These are phyloP conservation scores for Charanyca ferruginea DNA, from an alignment of 2,888 invertebrate species.

Conservation along the genomic window DNA sequence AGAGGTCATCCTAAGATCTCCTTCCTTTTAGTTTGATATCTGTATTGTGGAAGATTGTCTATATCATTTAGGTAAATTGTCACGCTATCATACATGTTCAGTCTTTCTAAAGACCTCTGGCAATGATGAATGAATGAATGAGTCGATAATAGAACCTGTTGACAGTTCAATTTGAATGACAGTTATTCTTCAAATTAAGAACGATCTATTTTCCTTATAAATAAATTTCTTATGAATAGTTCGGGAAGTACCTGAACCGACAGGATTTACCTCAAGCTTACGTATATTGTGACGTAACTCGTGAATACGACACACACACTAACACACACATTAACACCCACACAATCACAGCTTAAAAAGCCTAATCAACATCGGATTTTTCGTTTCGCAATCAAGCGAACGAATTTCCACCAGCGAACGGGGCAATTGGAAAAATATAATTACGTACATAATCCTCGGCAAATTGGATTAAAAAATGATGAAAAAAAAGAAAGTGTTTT, in stretches of 20 bases:
- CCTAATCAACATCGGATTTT: constrained; percentile 88
- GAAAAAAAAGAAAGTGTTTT: constrained; percentile 90
- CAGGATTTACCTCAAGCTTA: constrained; percentile 22
- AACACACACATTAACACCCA: constrained; percentile 60
- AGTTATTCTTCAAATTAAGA: neutral
- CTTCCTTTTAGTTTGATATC: neutral
- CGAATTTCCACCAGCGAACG: constrained; percentile 82
- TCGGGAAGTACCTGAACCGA: constrained; percentile 36
- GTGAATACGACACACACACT: constrained; percentile 31
- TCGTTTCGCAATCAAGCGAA: constrained; percentile 86
- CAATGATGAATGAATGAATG: too few relatives aligned
- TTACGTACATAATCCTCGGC: constrained; percentile 91
- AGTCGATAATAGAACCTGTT: neutral
- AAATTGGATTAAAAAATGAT: constrained; percentile 91
- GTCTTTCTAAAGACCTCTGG: too few relatives aligned
- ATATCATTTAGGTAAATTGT: neutral
- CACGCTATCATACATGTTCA: neutral
- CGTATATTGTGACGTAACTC: constrained; percentile 52
- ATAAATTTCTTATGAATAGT: constrained; percentile 3
- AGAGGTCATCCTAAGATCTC: neutral
- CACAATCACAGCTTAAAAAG: constrained; percentile 80
- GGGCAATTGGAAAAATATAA: constrained; percentile 91
- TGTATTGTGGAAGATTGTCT: neutral
- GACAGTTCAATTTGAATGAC: neutral
- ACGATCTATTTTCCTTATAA: constrained; percentile 4